phyloP scores from a whole-genome alignment of 2,113 vertebrate genomes.

The Ranitomeya imitator region DNA sequence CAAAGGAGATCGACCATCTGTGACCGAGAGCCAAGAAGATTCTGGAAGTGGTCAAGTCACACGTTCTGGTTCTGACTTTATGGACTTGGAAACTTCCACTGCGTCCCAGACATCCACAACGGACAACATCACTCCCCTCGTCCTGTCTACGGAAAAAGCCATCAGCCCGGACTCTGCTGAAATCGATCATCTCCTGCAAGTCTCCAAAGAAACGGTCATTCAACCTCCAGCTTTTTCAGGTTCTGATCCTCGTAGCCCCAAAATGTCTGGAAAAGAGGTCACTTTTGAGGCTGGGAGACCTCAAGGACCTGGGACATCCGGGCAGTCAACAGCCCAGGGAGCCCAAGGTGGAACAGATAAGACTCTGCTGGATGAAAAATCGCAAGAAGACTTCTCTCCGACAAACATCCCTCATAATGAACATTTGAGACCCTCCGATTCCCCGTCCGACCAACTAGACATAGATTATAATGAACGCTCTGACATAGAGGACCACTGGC shows the following conservation, averaged over 20 bases:
- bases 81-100: slow-evolving; percentile 23
- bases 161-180: slow-evolving; percentile 71
- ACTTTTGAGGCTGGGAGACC: slow-evolving; percentile 58
- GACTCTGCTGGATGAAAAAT: slow-evolving; percentile 69
- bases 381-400: slow-evolving; percentile 56
- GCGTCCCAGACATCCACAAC: slow-evolving; percentile 52
- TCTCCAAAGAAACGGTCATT: slow-evolving; percentile 16
- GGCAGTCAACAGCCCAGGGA: slow-evolving; percentile 68
- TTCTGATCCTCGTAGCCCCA: not conserved
- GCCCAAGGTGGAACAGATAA: slow-evolving; percentile 65
- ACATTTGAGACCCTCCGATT: slow-evolving; percentile 62
- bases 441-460: slow-evolving; percentile 71
- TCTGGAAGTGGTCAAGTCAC: slow-evolving; percentile 71
- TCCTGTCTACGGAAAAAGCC: slow-evolving; percentile 44
- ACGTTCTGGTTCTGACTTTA: not conserved
- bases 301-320: slow-evolving; percentile 64
- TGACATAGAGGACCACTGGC: slow-evolving; percentile 66
- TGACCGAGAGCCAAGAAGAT: slow-evolving; percentile 72
- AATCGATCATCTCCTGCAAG: slow-evolving; percentile 69
- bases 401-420: slow-evolving; percentile 59
- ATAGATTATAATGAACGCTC: slow-evolving; percentile 83
- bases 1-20: slow-evolving; percentile 15
- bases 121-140: slow-evolving; percentile 12
- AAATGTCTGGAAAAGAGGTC: slow-evolving; percentile 21
- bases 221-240: slow-evolving; percentile 45